Conservation (phyloP, 1,140 invertebrate genomes). For the Bombus huntii region DNA sequence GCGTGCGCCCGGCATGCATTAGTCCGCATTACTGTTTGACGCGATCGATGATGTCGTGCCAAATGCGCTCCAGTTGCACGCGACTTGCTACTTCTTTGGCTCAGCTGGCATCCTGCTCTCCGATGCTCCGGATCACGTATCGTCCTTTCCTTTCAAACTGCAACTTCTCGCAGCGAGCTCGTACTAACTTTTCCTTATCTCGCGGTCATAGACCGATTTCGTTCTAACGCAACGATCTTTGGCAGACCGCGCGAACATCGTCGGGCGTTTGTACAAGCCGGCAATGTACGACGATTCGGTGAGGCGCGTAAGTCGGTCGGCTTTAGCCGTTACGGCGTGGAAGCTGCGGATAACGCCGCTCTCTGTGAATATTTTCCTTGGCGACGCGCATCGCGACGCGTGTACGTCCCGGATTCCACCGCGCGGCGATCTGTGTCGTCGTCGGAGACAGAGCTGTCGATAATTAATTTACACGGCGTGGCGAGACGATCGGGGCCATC, state of each 20-base stretch:
- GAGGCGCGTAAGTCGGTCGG: no score
- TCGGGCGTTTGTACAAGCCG: rapidly evolving
- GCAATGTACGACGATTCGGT: no score
- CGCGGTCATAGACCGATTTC: no score
- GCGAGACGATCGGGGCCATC: background rate
- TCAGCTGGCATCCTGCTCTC: no score
- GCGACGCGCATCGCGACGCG: no score
- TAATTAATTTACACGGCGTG: constrained; percentile 8
- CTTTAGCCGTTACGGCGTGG: no score
- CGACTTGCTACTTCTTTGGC: background rate
- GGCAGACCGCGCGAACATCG: no score
- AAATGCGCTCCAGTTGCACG: background rate
- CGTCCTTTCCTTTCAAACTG: no score
- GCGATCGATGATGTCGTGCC: constrained; percentile 64
- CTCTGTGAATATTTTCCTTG: background rate
- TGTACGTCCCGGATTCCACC: rapidly evolving
- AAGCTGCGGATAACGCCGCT: background rate
- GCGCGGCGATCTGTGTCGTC: background rate
- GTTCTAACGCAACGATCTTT: no score
- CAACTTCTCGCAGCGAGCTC: no score
- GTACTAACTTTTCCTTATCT: no score
- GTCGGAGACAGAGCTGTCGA: background rate
- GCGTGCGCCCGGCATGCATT: constrained; percentile 60
- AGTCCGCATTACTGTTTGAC: constrained; percentile 69
- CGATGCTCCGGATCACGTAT: no score